Evolutionary conservation across 2,888 invertebrate genomes (phyloP).

Genomic region (Eupithecia tripunctaria): DNA sequence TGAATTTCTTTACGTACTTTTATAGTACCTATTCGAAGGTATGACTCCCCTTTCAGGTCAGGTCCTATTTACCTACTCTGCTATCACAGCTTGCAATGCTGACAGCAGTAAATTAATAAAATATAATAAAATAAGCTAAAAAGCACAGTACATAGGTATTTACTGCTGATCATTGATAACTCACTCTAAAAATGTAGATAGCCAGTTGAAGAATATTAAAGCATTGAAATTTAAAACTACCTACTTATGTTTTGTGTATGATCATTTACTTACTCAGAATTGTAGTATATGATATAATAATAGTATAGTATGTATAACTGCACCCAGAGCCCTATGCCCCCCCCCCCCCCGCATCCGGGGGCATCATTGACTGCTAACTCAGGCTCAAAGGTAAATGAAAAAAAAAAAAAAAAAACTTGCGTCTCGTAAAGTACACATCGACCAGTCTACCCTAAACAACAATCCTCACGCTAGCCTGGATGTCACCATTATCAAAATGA

Average conservation of each 20-base stretch:
- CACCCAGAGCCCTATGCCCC: no score
- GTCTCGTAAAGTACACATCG: no score
- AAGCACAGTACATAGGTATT: neutral
- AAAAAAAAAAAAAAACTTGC: no score
- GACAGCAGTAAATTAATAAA: neutral
- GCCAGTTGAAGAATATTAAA: neutral
- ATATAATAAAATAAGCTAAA: neutral
- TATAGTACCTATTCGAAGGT: neutral
- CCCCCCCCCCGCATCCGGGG: no score
- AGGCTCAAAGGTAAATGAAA: no score
- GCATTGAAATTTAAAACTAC: neutral
- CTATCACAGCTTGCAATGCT: neutral
- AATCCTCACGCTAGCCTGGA: no score
- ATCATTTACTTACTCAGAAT: neutral
- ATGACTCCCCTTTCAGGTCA: neutral
- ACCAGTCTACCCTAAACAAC: no score
- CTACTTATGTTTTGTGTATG: neutral
- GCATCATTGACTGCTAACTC: no score
- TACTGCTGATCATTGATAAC: neutral
- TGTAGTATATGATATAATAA: no score
- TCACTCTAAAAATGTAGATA: neutral
- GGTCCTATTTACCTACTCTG: neutral
- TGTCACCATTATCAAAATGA: neutral
- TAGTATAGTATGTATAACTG: no score
- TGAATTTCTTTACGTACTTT: neutral